phyloP scores from a whole-genome alignment of 2,888 invertebrate genomes.

The Tachina lurida region DNA sequence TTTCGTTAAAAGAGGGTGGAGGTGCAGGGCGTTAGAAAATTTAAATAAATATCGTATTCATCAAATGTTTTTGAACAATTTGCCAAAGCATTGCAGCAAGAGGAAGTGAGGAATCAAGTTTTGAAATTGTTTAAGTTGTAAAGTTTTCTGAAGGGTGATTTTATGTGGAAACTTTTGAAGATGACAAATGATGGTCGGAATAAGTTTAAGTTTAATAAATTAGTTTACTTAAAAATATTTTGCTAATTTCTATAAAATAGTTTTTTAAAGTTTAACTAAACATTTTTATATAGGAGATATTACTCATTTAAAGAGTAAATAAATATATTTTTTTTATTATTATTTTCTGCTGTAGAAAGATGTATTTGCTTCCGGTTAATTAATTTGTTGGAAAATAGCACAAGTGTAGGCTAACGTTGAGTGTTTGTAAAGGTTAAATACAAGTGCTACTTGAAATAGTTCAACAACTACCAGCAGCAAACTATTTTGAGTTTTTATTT shows the following conservation, averaged over 20 bases:
- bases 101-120: not conserved
- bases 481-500: conserved; percentile 5
- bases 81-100: conserved; percentile 6
- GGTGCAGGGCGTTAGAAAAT: not conserved
- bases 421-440: not conserved
- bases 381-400: not conserved
- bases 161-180: conserved; percentile 5
- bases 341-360: not conserved
- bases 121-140: conserved; percentile 7
- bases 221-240: not conserved
- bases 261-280: not conserved
- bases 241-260: not conserved
- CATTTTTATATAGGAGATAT: too few species aligned
- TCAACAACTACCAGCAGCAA: conserved; percentile 2
- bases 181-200: conserved; percentile 8
- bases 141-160: not conserved
- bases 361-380: not conserved
- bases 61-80: conserved; percentile 53
- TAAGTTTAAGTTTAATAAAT: not conserved
- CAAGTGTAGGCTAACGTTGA: conserved; percentile 2
- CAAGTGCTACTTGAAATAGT: conserved; percentile 3
- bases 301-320: too few species aligned
- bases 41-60: conserved; percentile 18
- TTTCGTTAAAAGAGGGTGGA: not conserved
- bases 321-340: not conserved